These are phyloP conservation scores for Drosophila quadrilineata DNA, from an alignment of 1,140 invertebrate species.

Conservation along the genomic window DNA sequence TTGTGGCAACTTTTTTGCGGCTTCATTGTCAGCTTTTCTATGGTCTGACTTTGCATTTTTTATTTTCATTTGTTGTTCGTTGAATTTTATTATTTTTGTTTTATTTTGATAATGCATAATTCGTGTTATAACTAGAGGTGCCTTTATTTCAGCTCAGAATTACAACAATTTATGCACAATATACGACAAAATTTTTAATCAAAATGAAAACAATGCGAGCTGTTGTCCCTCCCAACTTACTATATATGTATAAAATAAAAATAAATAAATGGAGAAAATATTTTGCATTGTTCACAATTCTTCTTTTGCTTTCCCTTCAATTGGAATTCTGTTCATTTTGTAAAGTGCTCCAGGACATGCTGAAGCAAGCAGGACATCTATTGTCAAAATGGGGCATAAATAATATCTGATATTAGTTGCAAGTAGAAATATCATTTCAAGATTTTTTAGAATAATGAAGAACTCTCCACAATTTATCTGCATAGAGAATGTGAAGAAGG, in stretches of 20 bases:
- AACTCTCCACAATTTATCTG: no score
- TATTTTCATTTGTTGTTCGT: constrained; percentile 23
- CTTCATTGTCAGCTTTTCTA: constrained; percentile 70
- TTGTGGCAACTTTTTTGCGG: constrained; percentile 63
- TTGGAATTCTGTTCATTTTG: constrained; percentile 47
- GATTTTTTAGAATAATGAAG: no score
- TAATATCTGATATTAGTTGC: constrained; percentile 5
- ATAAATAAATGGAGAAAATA: no score
- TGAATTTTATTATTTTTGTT: constrained; percentile 46
- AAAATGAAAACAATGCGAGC: constrained; percentile 72
- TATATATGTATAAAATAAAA: no score
- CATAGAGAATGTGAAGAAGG: no score
- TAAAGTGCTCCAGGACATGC: constrained; percentile 45
- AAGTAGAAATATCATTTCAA: background rate
- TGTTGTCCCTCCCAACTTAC: constrained; percentile 68
- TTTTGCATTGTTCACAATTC: constrained; percentile 46
- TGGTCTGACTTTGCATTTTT: constrained; percentile 17
- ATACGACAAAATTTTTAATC: constrained; percentile 65
- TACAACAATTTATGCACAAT: constrained; percentile 61
- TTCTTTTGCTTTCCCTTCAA: background rate
- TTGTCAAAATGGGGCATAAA: constrained; percentile 49
- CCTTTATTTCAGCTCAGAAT: constrained; percentile 13
- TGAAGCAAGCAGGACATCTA: constrained; percentile 36
- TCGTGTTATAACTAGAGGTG: constrained; percentile 72
- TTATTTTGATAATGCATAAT: constrained; percentile 80